Evolutionary conservation across 2,113 vertebrate species (phyloP).

Genomic region (Anolis sagrei): DNA sequence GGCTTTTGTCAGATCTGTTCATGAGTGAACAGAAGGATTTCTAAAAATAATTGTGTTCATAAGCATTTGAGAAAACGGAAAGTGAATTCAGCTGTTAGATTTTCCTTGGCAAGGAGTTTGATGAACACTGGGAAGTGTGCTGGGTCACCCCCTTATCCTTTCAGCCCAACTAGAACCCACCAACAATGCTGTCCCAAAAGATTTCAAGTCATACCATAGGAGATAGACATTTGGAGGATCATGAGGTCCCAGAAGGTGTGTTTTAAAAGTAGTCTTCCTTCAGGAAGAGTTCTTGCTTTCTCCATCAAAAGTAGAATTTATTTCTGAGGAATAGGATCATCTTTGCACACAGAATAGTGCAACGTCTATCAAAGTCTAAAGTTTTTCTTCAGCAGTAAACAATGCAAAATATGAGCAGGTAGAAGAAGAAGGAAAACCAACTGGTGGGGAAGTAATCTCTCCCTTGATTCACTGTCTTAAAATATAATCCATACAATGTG

Average conservation of each 20-base stretch:
- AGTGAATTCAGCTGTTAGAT: too few species aligned
- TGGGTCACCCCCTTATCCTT: too few species aligned
- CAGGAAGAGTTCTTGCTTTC: neutral
- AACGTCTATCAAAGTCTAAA: neutral
- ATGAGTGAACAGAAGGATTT: too few species aligned
- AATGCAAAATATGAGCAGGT: neutral
- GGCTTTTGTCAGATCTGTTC: too few species aligned
- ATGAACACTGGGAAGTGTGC: too few species aligned
- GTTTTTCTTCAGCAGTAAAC: neutral
- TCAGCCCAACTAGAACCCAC: too few species aligned
- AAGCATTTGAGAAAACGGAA: too few species aligned
- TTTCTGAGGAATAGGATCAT: neutral
- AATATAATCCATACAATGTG: neutral
- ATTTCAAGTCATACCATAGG: neutral
- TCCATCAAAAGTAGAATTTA: neutral
- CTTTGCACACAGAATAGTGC: constrained; percentile 3
- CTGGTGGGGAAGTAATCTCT: neutral
- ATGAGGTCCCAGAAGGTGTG: neutral
- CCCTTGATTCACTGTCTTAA: neutral
- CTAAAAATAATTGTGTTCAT: too few species aligned
- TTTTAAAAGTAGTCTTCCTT: neutral
- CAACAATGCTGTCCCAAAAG: too few species aligned
- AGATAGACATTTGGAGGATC: neutral
- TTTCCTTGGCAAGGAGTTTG: too few species aligned
- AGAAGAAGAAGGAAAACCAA: neutral